Evolutionary conservation across 1,140 invertebrate genomes (phyloP).

Genomic region (Heliothis virescens): DNA sequence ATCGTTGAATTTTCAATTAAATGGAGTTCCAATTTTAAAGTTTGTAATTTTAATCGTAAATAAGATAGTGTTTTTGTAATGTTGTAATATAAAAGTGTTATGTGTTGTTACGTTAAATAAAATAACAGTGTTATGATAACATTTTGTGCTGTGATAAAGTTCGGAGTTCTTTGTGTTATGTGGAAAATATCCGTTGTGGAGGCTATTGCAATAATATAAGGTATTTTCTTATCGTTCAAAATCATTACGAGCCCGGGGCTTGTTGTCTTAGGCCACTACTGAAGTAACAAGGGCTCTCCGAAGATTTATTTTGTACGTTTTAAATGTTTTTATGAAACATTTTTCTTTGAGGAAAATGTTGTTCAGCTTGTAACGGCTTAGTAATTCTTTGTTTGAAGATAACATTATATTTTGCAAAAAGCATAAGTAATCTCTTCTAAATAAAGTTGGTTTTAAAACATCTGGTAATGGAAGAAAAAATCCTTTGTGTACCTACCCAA

Average conservation of each 20-base stretch:
- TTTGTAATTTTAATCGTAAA: conserved; percentile 1
- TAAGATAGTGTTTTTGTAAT: not conserved
- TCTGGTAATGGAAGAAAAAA: not conserved
- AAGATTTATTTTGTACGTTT: not conserved
- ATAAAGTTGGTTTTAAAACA: not conserved
- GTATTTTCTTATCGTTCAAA: conserved; percentile 25
- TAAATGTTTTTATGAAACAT: conserved; percentile 8
- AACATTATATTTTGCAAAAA: too few relatives aligned
- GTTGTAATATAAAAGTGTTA: conserved; percentile 6
- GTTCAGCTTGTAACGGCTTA: not conserved
- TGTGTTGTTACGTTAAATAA: not conserved
- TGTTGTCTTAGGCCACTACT: conserved; percentile 13
- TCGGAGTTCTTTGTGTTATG: conserved; percentile 6
- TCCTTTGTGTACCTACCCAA: too few relatives aligned
- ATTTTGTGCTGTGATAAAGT: conserved; percentile 27
- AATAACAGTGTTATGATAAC: conserved; percentile 11
- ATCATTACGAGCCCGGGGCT: not conserved
- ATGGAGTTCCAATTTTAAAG: conserved; percentile 8
- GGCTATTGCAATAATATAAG: conserved; percentile 19
- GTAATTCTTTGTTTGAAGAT: too few relatives aligned
- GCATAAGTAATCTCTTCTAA: too few relatives aligned
- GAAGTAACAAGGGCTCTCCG: not conserved
- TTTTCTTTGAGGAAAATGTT: not conserved
- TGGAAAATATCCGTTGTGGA: conserved; percentile 12
- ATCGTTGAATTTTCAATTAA: not conserved